Evolutionary conservation across 2,113 vertebrate species (phyloP).

Genomic region (Notiomystis cincta): DNA sequence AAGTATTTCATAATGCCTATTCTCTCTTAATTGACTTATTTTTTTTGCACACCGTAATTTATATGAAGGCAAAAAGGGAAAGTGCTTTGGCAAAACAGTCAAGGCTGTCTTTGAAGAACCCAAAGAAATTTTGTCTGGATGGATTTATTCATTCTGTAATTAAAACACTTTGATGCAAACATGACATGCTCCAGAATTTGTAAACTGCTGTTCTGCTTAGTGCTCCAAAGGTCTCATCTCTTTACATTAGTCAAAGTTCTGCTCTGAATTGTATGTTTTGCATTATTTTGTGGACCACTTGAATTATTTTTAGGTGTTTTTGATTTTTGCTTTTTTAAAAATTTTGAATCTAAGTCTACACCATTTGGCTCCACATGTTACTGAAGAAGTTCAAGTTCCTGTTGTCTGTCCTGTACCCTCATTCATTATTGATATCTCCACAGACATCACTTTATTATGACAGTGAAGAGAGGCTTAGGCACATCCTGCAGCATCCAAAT

Average conservation of each 20-base stretch:
- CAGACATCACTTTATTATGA: neutral
- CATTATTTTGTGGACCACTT: neutral
- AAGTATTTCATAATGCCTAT: neutral
- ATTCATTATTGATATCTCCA: neutral
- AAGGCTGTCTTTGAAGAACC: slow-evolving; percentile 19
- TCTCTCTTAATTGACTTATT: neutral
- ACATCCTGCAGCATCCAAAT: neutral
- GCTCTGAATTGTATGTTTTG: neutral
- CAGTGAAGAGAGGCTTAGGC: neutral
- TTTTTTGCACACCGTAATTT: neutral
- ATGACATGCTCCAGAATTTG: neutral
- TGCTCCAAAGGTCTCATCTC: neutral
- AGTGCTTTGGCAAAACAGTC: neutral
- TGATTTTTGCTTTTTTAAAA: neutral
- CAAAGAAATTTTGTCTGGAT: neutral
- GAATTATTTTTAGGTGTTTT: neutral
- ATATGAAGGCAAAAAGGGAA: neutral
- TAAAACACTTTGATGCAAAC: neutral
- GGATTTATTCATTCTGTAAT: neutral
- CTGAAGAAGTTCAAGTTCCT: neutral
- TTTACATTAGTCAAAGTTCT: neutral
- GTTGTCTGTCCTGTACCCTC: neutral
- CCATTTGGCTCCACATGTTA: neutral
- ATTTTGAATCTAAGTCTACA: neutral
- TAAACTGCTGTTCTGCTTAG: neutral